Evolutionary conservation across 2,797 vertebrate species (phyloP), one percentile per base, ranked within the genome.

Genomic region (Phoxinus dragarum): DNA sequence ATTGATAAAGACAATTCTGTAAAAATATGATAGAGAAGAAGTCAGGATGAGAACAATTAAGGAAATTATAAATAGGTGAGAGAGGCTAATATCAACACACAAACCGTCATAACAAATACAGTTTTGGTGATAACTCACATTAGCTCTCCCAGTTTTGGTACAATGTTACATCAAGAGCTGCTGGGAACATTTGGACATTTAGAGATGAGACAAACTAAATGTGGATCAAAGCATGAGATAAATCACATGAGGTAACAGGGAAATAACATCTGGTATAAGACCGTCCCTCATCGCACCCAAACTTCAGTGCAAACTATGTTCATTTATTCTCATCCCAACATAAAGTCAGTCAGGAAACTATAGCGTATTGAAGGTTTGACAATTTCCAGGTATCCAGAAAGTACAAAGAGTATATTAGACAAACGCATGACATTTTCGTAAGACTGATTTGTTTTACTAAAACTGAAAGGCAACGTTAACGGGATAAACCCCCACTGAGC

Each of bases 121-220:
- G 59, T 80, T 80, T 44, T 49, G 40, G 34, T 64, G 54, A 66
- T 44, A 31, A 78, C 56, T 79, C n/a, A 34, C 31, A 40, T 66
- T 47, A 21, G 27, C 61, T 54, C 42, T 42, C 52, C 52, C 31
- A 11, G 40, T 66, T 66, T 66, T 23, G 52, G 5, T 7, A 66
- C 44, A 34, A 3, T 14, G 31, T 75, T 75, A 31, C 21, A 36
- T 59, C 12, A n/a, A 49, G 36, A 64, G 42, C 17, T 71, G 23
- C 40, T 75, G 9, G 40, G 8, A 83, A 75, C 71, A 75, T 56
- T 81, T 81, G 23, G 34, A 71, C 49, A 72, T 74, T 74, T 82
- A 34, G 40, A 73, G 19, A 36, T 19, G 71, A 27, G 4, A 82
- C 27, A 61, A 64, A 82, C 54, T n/a, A 16, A 73, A 74, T 47